Base-by-base conservation (phyloP, 1,140 invertebrate species). In the Calephelis nemesis region DNA sequence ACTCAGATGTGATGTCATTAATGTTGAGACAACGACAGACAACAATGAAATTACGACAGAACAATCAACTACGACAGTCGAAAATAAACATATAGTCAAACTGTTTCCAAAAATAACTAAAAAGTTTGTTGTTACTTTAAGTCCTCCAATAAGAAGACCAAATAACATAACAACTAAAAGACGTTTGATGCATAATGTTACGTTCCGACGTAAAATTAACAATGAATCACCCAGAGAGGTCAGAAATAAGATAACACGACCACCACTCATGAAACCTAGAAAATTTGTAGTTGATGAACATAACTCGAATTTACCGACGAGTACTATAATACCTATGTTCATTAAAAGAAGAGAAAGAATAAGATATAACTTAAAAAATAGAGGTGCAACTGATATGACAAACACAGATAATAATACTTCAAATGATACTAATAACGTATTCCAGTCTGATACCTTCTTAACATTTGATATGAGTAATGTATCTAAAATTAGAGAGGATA, bases 231-330 rank as follows among this genome's bases (percentile, higher is more conserved):
- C 10, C 19, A 58, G 52, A 58, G 52, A 58, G 19, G 19, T 58
- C 42, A 45, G 8, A 45, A 45, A 45, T 12, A 58, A 42, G 42
- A 54, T 65, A 54, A 70, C 47, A 8, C 63, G 69, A 47, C 45
- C 19, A 10, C 52, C 69, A 9, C 1, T 74, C 12, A 74, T 74
- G 66, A 74, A 68, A 13, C 45, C 58, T 8, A 65, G 47, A 8
- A 64, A 71, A 58, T 71, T 68, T 66, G 45, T 62, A 7, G 13
- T 70, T n/a, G 47, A 10, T 54, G 52, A 54, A 5, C 10, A 54
- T 13, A 30, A 42, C 10, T 45, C 66, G 19, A 15, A 42, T 4
- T 50, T 6, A 15, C 45, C 63, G 10, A 4, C 11, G 19, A 66
- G 65, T 15, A 39, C 9, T 52, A 11, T 19, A 47, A 49, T 8